Evolutionary conservation across 2,113 vertebrate species (phyloP).

Genomic region (Salvator merianae): DNA sequence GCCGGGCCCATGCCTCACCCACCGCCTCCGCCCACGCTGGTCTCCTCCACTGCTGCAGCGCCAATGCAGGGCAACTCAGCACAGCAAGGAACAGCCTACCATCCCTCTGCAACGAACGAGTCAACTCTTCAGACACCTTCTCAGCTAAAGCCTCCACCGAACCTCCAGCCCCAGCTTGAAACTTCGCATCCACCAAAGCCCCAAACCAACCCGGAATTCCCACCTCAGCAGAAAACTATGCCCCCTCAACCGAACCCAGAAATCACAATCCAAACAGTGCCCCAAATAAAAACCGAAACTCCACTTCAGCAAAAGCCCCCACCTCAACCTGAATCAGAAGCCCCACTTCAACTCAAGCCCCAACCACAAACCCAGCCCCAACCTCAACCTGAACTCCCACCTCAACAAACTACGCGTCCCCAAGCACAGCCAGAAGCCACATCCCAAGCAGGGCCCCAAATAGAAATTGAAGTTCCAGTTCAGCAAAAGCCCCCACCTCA

Average conservation of each 20-base stretch:
- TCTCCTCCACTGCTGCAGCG: accelerated
- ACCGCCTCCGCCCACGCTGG: not conserved
- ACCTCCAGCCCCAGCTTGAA: not conserved
- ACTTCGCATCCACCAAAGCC: no score
- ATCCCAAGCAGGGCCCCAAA: accelerated
- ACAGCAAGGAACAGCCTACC: not conserved
- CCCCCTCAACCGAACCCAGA: accelerated
- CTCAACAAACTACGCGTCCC: accelerated
- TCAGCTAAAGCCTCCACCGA: accelerated
- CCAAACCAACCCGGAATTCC: not conserved
- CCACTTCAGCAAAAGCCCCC: not conserved
- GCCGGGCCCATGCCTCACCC: not conserved
- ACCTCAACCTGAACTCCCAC: not conserved
- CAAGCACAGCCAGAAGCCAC: accelerated
- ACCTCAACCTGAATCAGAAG: not conserved
- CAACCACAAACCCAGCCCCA: no score
- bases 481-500: not conserved
- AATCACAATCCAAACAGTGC: no score
- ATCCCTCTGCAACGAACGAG: no score
- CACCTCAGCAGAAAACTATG: not conserved
- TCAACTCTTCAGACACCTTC: not conserved
- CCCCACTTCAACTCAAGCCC: not conserved
- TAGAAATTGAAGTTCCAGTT: not conserved
- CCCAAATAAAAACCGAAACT: not conserved
- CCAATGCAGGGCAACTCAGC: not conserved